phyloP scores from a whole-genome alignment of 2,888 invertebrate genomes.

The Meloe dianella region DNA sequence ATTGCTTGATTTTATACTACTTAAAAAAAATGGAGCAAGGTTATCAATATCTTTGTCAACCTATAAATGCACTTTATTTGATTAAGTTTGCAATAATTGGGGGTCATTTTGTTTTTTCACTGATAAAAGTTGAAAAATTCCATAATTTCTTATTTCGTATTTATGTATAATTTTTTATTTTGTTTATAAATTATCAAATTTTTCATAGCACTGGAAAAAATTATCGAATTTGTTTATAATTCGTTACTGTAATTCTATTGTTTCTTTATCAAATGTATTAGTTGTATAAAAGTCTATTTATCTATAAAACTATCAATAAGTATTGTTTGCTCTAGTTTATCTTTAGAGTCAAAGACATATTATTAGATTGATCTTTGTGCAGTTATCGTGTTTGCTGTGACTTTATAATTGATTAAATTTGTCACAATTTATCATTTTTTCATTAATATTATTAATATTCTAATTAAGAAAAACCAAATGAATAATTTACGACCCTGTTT shows the following conservation, averaged over 20 bases:
- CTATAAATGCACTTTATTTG: not conserved
- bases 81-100: not conserved
- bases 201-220: no score
- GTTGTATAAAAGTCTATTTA: not conserved
- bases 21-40: not conserved
- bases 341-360: not conserved
- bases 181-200: no score
- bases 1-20: not conserved
- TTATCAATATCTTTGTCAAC: not conserved
- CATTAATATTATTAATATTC: no score
- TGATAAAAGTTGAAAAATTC: no score
- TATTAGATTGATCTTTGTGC: conserved; percentile 2
- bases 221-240: no score
- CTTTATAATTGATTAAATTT: conserved; percentile 1
- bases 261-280: no score
- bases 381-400: not conserved
- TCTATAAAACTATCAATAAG: not conserved
- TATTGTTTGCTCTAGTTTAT: not conserved
- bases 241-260: no score
- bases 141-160: no score
- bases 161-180: no score
- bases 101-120: no score
- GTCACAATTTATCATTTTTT: not conserved
- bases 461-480: not conserved
- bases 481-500: not conserved